Percentiles rank a stretch among this genome's conserved stretches.
These are phyloP conservation scores for Pegoplata infirma DNA, from an alignment of 2,888 invertebrate genomes.

Conservation along the genomic window DNA sequence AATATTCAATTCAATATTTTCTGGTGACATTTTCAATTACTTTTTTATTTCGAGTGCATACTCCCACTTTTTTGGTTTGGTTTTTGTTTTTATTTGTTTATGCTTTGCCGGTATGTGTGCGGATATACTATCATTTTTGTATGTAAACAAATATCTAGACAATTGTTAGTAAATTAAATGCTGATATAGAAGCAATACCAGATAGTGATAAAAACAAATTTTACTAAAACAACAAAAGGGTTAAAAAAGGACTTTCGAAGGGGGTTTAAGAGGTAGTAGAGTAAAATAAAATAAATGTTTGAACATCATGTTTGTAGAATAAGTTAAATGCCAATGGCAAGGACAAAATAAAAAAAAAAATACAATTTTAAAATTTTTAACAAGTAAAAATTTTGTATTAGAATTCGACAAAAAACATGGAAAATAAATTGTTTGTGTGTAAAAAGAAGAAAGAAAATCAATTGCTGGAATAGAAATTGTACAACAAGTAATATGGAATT, in stretches of 20 bases:
- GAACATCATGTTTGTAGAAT: conserved; percentile 9
- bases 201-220: conserved; percentile 21
- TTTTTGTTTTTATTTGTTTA: neutral
- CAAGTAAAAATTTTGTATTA: neutral
- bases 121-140: neutral
- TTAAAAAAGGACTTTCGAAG: conserved; percentile 7
- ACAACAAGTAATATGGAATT: conserved; percentile 34
- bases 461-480: conserved; percentile 13
- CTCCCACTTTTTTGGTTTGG: neutral
- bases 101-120: neutral
- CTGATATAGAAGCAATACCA: conserved; percentile 9
- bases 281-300: conserved; percentile 12
- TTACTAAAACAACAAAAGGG: neutral
- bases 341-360: conserved; percentile 38
- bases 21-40: conserved; percentile 43
- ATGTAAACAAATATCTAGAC: conserved; percentile 38
- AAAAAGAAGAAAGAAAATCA: conserved; percentile 46
- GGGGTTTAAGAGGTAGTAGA: neutral
- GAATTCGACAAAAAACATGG: conserved; percentile 1
- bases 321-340: conserved; percentile 58
- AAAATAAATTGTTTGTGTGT: conserved; percentile 53
- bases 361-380: neutral
- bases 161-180: conserved; percentile 48
- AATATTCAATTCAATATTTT: conserved; percentile 39
- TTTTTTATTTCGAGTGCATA: neutral